phyloP scores from a whole-genome alignment of 2,113 vertebrate species.

The Onychostoma macrolepis region DNA sequence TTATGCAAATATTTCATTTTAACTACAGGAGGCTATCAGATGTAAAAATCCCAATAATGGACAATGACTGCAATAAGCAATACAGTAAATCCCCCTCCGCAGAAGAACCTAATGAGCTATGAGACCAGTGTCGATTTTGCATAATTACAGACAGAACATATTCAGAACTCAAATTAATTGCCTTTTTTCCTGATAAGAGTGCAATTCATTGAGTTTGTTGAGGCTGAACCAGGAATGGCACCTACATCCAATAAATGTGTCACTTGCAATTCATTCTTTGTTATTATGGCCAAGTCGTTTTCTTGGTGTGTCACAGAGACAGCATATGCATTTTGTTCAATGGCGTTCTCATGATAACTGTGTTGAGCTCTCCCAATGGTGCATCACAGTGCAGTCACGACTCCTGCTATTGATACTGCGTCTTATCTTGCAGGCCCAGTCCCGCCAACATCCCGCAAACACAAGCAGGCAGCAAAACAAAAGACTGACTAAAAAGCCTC shows the following conservation, averaged over 20 bases:
- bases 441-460: constrained; percentile 35
- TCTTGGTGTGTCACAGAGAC: neutral
- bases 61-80: constrained; percentile 22
- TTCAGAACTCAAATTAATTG: constrained; percentile 28
- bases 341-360: neutral
- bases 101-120: constrained; percentile 23
- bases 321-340: neutral
- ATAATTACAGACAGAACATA: constrained; percentile 7
- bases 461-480: constrained; percentile 35
- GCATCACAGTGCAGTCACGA: constrained; percentile 15
- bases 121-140: constrained; percentile 26
- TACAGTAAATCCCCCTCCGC: constrained; percentile 6
- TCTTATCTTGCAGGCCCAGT: constrained; percentile 35
- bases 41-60: constrained; percentile 4
- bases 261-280: constrained; percentile 13
- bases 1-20: constrained; percentile 29
- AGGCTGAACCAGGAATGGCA: constrained; percentile 10
- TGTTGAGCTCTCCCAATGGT: neutral
- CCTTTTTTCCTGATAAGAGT: constrained; percentile 19
- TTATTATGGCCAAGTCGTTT: neutral
- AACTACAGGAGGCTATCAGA: constrained; percentile 43
- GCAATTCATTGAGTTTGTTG: neutral
- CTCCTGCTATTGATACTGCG: constrained; percentile 29
- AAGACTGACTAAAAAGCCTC: constrained; percentile 32
- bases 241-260: constrained; percentile 31